These are phyloP conservation scores for Trissolcus basalis DNA, from an alignment of 1,140 invertebrate species.

Conservation along the genomic window DNA sequence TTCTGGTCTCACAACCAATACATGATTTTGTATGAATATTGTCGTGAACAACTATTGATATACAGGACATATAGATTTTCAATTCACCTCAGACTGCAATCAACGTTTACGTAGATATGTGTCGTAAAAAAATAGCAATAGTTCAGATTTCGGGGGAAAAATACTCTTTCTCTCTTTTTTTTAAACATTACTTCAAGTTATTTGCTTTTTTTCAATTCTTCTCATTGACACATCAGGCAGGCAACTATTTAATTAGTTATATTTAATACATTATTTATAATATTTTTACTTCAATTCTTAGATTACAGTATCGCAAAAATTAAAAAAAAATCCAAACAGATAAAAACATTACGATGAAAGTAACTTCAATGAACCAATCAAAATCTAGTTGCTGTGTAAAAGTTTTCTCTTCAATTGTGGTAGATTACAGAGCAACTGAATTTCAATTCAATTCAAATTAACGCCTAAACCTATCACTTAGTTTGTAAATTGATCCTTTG, in stretches of 20 bases:
- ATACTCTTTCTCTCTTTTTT: slow-evolving; percentile 20
- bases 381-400: too few relatives aligned
- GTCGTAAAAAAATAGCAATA: slow-evolving; percentile 51
- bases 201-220: slow-evolving; percentile 27
- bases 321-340: too few relatives aligned
- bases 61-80: slow-evolving; percentile 1
- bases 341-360: too few relatives aligned
- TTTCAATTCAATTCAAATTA: too few relatives aligned
- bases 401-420: too few relatives aligned
- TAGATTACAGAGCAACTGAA: too few relatives aligned
- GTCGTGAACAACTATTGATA: slow-evolving; percentile 1
- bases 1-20: too few relatives aligned
- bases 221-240: slow-evolving; percentile 29
- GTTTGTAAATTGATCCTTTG: too few relatives aligned
- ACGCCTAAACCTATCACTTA: too few relatives aligned
- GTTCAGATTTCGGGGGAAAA: slow-evolving; percentile 36
- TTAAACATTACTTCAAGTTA: slow-evolving; percentile 1
- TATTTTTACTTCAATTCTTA: too few relatives aligned
- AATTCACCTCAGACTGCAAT: slow-evolving; percentile 29
- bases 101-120: slow-evolving; percentile 39
- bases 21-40: slow-evolving; percentile 24
- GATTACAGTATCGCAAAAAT: too few relatives aligned
- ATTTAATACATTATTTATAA: background rate
- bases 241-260: slow-evolving; percentile 9
- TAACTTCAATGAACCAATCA: too few relatives aligned